These are phyloP conservation scores for Drosophila paranaensis DNA, from an alignment of 2,888 invertebrate genomes.

Conservation along the genomic window DNA sequence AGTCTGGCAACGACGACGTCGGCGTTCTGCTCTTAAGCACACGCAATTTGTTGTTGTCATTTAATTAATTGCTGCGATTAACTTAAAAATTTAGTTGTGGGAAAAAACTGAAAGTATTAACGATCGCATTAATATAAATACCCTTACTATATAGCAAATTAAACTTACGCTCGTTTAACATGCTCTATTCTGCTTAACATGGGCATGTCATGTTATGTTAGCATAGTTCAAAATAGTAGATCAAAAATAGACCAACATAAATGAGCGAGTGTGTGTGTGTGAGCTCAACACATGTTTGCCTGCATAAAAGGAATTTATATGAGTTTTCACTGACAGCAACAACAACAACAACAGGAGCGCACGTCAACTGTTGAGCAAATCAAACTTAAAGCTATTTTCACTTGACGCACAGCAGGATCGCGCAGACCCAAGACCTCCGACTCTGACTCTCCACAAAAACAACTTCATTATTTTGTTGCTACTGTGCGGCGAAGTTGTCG, in stretches of 20 bases:
- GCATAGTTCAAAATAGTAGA: conserved; percentile 7
- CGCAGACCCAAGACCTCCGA: conserved; percentile 28
- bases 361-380: conserved; percentile 43
- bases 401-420: conserved; percentile 53
- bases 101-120: conserved; percentile 1
- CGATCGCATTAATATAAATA: background rate
- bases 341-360: conserved; percentile 11
- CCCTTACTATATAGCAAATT: background rate
- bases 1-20: background rate
- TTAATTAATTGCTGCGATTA: conserved; percentile 16
- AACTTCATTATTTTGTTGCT: conserved; percentile 75
- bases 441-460: conserved; percentile 53
- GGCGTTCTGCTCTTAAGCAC: conserved; percentile 21
- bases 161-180: background rate
- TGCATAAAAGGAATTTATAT: background rate
- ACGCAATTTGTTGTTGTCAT: conserved; percentile 16
- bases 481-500: conserved; percentile 58
- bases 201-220: conserved; percentile 8
- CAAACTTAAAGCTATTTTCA: conserved; percentile 51
- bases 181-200: conserved; percentile 30
- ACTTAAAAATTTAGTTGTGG: conserved; percentile 9
- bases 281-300: conserved; percentile 2
- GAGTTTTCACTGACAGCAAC: conserved; percentile 36
- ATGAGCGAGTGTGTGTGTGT: background rate
- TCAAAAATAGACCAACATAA: conserved; percentile 29